Percentiles rank a stretch among this genome's conserved stretches.
Evolutionary conservation across 2,888 invertebrate species (phyloP).

Genomic region (Phragmatobia fuliginosa): DNA sequence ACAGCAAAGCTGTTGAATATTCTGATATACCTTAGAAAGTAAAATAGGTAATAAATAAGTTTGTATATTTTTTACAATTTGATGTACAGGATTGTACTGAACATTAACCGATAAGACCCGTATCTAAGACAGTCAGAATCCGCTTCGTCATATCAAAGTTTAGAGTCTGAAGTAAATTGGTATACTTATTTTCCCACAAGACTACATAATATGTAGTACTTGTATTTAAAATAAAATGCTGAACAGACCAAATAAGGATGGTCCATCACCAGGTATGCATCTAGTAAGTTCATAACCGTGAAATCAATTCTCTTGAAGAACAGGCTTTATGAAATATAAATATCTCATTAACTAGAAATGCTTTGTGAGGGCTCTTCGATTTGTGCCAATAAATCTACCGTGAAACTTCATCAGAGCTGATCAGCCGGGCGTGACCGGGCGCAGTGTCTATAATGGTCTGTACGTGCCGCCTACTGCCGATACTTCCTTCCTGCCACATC

Average conservation of each 20-base stretch:
- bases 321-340: background rate
- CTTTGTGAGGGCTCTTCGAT: slow-evolving; percentile 27
- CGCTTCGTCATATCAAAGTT: too few species aligned
- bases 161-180: too few species aligned
- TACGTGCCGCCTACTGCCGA: slow-evolving; percentile 1
- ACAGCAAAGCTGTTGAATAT: background rate
- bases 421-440: slow-evolving; percentile 25
- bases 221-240: background rate
- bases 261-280: background rate
- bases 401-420: slow-evolving; percentile 24
- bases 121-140: too few species aligned
- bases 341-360: slow-evolving; percentile 17
- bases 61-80: too few species aligned
- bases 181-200: too few species aligned
- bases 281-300: background rate
- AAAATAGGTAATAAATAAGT: too few species aligned
- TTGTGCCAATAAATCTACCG: slow-evolving; percentile 24
- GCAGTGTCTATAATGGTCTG: background rate
- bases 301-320: background rate
- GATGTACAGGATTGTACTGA: too few species aligned
- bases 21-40: background rate
- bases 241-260: background rate
- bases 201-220: too few species aligned
- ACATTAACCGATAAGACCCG: too few species aligned
- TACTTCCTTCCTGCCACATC: slow-evolving; percentile 5